These are phyloP conservation scores for Ibidorhyncha struthersii DNA, from an alignment of 2,113 vertebrate genomes.

Conservation along the genomic window DNA sequence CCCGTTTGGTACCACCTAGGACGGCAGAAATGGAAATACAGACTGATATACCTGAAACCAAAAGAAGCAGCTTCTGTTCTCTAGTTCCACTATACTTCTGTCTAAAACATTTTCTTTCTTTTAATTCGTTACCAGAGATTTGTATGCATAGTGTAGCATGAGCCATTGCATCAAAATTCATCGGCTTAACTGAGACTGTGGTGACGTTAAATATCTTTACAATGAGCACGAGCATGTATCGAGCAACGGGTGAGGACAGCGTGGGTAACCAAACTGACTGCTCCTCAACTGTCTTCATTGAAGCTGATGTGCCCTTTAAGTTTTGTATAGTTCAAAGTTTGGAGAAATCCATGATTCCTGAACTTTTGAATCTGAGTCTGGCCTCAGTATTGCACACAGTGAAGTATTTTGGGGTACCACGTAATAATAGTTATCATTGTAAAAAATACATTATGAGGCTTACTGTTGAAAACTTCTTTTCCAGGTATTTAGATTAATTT, in stretches of 20 bases:
- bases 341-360: neutral
- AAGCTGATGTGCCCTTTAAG: neutral
- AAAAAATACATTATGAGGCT: neutral
- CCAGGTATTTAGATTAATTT: neutral
- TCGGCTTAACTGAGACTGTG: neutral
- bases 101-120: neutral
- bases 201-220: neutral
- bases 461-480: neutral
- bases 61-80: neutral
- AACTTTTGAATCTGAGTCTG: neutral
- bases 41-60: neutral
- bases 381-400: neutral
- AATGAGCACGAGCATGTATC: neutral
- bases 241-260: neutral
- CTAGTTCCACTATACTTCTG: neutral
- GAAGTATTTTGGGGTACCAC: neutral
- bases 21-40: neutral
- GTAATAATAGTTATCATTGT: neutral
- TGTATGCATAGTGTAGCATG: neutral
- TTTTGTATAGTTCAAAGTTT: neutral
- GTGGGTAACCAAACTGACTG: neutral
- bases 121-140: neutral
- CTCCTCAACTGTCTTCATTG: rapidly evolving
- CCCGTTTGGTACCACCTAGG: neutral
- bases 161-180: neutral